phyloP scores from a whole-genome alignment of 2,888 invertebrate species.

The Ligdia adustata region DNA sequence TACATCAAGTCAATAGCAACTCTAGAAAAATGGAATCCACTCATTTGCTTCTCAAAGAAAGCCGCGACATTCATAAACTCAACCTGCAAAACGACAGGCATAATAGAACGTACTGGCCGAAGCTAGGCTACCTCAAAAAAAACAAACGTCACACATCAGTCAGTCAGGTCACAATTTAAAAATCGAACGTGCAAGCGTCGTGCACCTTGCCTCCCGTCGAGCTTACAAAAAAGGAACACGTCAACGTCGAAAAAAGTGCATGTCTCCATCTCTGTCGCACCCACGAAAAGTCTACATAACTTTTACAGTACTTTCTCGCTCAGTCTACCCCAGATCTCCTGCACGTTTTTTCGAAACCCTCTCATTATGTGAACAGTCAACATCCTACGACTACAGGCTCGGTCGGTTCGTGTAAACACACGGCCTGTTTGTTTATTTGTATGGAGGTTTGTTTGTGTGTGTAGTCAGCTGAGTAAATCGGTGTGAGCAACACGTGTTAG shows the following conservation, averaged over 20 bases:
- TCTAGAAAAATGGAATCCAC: slow-evolving; percentile 6
- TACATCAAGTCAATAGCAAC: slow-evolving; percentile 3
- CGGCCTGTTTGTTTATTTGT: slow-evolving; percentile 57
- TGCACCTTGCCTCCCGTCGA: slow-evolving; percentile 79
- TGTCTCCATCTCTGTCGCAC: slow-evolving; percentile 47
- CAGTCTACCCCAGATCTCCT: slow-evolving; percentile 62
- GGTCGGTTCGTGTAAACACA: slow-evolving; percentile 50
- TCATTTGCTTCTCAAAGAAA: slow-evolving; percentile 29
- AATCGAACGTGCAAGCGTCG: slow-evolving; percentile 59
- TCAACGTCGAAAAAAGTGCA: slow-evolving; percentile 59
- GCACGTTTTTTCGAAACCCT: slow-evolving; percentile 73
- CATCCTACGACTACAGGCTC: slow-evolving; percentile 56
- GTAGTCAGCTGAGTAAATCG: slow-evolving; percentile 72
- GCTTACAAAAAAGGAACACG: slow-evolving; percentile 71
- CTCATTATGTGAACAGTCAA: slow-evolving; percentile 72
- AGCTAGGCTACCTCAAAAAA: slow-evolving; percentile 12
- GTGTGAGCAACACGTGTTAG: slow-evolving; percentile 52
- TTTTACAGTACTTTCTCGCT: slow-evolving; percentile 43
- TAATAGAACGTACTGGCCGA: slow-evolving; percentile 7
- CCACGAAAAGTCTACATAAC: slow-evolving; percentile 25
- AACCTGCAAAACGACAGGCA: slow-evolving; percentile 6
- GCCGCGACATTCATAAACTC: slow-evolving; percentile 19
- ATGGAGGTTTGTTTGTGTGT: slow-evolving; percentile 49
- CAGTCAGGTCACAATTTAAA: slow-evolving; percentile 71
- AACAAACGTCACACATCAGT: slow-evolving; percentile 67